A percentile compares a stretch with the other conserved stretches of the same genome.
Conservation (phyloP, 2,113 vertebrate genomes). For the Tupaia tana region DNA sequence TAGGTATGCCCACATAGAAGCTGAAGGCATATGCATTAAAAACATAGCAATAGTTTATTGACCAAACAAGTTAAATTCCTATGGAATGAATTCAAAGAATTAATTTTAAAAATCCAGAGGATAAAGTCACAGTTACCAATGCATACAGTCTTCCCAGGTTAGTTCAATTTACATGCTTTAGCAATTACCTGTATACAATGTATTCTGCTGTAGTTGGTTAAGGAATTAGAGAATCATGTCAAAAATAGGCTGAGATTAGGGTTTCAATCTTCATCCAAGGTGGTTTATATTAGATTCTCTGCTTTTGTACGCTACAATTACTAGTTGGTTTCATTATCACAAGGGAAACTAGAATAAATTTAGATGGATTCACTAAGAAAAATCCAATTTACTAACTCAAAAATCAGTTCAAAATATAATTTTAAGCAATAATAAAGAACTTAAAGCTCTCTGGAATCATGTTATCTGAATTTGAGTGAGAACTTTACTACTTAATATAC, state of each 20-base stretch:
- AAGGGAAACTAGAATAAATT: neutral
- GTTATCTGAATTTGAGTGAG: neutral
- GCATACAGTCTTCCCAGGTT: neutral
- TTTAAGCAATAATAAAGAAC: neutral
- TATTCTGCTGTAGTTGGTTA: neutral
- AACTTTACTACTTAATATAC: neutral
- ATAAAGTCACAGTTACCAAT: conserved; percentile 1
- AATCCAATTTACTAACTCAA: neutral
- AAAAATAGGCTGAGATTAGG: neutral
- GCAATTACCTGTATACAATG: neutral
- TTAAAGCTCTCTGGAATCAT: neutral
- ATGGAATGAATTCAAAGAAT: neutral
- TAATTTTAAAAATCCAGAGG: neutral
- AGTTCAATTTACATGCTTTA: neutral
- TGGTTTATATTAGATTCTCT: neutral
- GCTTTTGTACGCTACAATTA: neutral
- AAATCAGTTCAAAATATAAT: neutral
- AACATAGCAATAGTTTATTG: neutral
- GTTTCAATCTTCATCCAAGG: neutral
- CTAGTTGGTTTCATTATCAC: neutral
- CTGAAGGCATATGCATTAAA: neutral
- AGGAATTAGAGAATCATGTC: neutral
- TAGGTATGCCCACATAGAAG: neutral
- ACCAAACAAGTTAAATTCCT: neutral
- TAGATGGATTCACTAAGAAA: neutral